Evolutionary conservation across 2,888 invertebrate genomes (phyloP), one percentile per base, ranked within the genome.

Genomic region (Aphodius sticticus): DNA sequence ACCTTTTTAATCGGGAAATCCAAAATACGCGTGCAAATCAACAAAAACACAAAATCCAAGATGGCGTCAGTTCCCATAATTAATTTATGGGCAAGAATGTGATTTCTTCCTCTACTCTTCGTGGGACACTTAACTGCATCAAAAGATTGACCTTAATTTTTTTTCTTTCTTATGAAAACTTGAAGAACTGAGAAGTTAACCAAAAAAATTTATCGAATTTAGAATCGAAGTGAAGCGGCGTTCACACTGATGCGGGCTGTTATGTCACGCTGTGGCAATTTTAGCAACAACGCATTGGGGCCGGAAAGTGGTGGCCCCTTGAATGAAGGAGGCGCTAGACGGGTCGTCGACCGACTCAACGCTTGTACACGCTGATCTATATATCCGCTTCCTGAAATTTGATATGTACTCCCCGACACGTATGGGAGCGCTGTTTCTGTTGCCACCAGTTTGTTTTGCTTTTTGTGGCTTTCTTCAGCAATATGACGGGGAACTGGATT

Each of bases 301-400:
- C 53, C 53, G 53, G 53, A 53, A 53, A 53, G 53, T 53, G 53
- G 53, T 2, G 12, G 12, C 53, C 53, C 53, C 53, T 53, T 12
- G 9, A 53, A 53, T 12, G 53, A 53, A 53, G 53, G 9, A 53
- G 53, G 53, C 53, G 53, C 53, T 53, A 53, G 53, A 53, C 53
- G 53, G 53, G 53, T 53, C 53, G 53, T 53, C 53, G 53, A 53
- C 53, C 53, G 53, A 53, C 53, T 53, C 53, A 53, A 53, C 53
- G 53, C 53, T 7, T 53, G 53, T 53, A 3, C 53, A 53, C 53
- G 53, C 53, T 53, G 53, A 53, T 53, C 53, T 53, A 53, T 53
- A 53, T 53, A 53, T 53, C 53, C 53, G 53, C 53, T 53, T 53
- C 2, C 53, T 53, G 53, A 53, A 53, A 53, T 53, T 53, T 53